phyloP scores from a whole-genome alignment of 1,140 invertebrate genomes.

The Centruroides vittatus region DNA sequence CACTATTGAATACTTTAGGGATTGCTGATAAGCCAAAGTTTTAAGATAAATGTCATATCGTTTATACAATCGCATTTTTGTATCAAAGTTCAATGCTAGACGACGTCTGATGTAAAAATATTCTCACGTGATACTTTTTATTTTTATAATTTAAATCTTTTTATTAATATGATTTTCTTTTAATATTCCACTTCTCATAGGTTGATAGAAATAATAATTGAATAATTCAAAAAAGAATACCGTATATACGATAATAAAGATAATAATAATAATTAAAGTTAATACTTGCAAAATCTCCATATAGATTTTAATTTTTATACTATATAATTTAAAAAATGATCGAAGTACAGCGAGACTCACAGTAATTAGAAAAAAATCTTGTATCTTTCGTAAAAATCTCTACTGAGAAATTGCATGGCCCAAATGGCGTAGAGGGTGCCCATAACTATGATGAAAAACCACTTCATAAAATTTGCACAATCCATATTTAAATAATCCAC shows the following conservation, averaged over 20 bases:
- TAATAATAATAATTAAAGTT: neutral
- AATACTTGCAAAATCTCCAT: constrained; percentile 8
- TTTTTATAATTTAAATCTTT: too few relatives aligned
- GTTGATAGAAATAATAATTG: constrained; percentile 5
- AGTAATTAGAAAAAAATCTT: constrained; percentile 5
- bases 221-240: constrained; percentile 13
- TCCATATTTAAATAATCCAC: neutral
- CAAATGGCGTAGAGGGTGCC: constrained; percentile 6
- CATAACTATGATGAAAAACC: constrained; percentile 9
- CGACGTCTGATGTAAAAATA: too few relatives aligned
- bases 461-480: constrained; percentile 5
- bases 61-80: too few relatives aligned
- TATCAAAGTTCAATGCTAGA: too few relatives aligned
- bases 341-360: neutral
- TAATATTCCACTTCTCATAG: constrained; percentile 1
- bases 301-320: neutral
- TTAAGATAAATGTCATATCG: too few relatives aligned
- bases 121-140: too few relatives aligned
- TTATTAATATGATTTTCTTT: neutral
- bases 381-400: constrained; percentile 12
- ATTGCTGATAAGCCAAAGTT: too few relatives aligned
- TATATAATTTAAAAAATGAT: too few relatives aligned
- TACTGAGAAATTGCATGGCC: constrained; percentile 12
- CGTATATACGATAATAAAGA: constrained; percentile 9
- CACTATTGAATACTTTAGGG: too few relatives aligned